Evolutionary conservation across 2,888 invertebrate species (phyloP), one percentile per base, ranked within the genome.

Genomic region (Pollenia labialis): DNA sequence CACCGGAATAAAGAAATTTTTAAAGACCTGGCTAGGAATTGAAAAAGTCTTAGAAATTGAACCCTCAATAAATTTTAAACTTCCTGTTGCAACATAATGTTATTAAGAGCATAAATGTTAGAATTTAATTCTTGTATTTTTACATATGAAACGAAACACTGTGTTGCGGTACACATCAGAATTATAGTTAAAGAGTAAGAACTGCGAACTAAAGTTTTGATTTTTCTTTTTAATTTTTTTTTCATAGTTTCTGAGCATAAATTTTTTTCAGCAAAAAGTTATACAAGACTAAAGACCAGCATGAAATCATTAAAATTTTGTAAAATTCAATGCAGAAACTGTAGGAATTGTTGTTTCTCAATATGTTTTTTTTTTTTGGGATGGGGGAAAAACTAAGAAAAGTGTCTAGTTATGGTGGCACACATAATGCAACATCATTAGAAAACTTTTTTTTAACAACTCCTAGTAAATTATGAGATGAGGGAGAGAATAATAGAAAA

Each of bases 301-400:
- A 85, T 85, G 69, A 50, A 76, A 84, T 84, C 79, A 79, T 79
- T 84, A 68, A 74, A 68, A 79, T 68, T 56, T 77, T 72, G 16
- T 72, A 14, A 68, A 79, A 79, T 72, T 77, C 83, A 79, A 79
- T 68, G 66, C 52, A 66, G 14, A 40, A 69, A 69, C 46, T 62
- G 4, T 10, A n/a, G 46, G n/a, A 40, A 2, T 56, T 32, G 44
- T 75, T 56, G 32, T 23, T 60, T 52, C 10, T 8, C 42, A 58
- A 16, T 42, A 32, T 1, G n/a, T 42, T 71, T 54, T 71, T 16
- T 10, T 10, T 16, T 16, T 32, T 32, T 4, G 23, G 14, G 52
- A 4, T 7, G 62, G 16, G 2, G 58, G 52, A 58, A 12, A 68
- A 68, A 48, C 4, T 32, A 32, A 23, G 23, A 23, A 71, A 11